Evolutionary conservation across 2,888 invertebrate genomes (phyloP).

Genomic region (Xestobium rufovillosum): DNA sequence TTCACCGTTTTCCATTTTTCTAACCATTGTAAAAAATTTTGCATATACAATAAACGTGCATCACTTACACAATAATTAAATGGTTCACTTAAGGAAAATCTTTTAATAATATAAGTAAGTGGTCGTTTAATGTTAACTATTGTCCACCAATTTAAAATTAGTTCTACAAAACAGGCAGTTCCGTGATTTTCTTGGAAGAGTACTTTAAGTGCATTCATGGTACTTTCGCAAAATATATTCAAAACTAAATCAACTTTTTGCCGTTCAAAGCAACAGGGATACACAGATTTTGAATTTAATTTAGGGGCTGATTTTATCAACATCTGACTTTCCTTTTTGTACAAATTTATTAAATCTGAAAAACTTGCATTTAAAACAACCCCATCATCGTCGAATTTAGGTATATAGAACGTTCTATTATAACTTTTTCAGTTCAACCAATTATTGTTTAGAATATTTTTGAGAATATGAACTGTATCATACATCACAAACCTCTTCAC

Average conservation of each 20-base stretch:
- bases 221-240: neutral
- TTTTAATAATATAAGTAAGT: neutral
- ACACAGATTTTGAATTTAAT: neutral
- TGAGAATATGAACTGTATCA: conserved; percentile 1
- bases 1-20: neutral
- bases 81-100: neutral
- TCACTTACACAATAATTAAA: neutral
- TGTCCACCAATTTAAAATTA: neutral
- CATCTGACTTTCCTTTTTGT: conserved; percentile 1
- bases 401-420: neutral
- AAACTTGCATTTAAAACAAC: neutral
- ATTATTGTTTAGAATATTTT: conserved; percentile 1
- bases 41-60: neutral
- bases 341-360: conserved; percentile 1
- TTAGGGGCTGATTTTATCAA: neutral
- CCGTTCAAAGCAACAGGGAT: neutral
- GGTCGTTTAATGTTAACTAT: conserved; percentile 1
- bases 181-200: neutral
- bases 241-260: neutral
- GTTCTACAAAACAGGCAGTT: neutral
- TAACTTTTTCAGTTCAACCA: neutral
- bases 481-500: neutral
- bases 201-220: neutral
- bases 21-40: neutral
- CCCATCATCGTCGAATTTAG: neutral